A percentile compares a stretch with the other conserved stretches of the same genome.
Evolutionary conservation across 2,113 vertebrate genomes (phyloP).

Genomic region (Chrysemys picta): DNA sequence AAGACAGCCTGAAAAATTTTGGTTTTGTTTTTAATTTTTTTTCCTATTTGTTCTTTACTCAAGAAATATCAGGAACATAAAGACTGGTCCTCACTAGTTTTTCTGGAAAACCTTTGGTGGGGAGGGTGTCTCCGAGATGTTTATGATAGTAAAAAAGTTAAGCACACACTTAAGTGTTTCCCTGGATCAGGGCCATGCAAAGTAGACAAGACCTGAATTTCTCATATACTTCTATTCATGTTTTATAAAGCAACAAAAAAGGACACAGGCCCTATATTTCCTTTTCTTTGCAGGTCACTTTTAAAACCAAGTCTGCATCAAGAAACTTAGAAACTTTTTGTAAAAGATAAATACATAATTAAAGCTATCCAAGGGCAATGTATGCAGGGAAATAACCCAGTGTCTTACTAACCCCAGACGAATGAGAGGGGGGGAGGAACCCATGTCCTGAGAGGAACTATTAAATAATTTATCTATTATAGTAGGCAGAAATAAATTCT

Average conservation of each 20-base stretch:
- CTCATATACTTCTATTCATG: not conserved
- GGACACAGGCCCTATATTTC: not conserved
- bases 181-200: not conserved
- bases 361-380: not conserved
- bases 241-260: not conserved
- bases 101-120: not conserved
- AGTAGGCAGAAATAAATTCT: not conserved
- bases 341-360: not conserved
- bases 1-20: not conserved
- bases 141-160: not conserved
- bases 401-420: not conserved
- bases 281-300: not conserved
- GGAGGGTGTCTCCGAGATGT: not conserved
- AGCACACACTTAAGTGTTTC: not conserved
- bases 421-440: constrained; percentile 1
- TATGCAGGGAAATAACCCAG: not conserved
- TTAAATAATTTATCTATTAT: not conserved
- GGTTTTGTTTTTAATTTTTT: not conserved
- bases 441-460: not conserved
- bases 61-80: not conserved
- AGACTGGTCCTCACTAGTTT: not conserved
- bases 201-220: not conserved
- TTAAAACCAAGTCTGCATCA: not conserved
- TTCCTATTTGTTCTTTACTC: not conserved
- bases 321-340: not conserved